Base-by-base conservation (phyloP, 1,140 invertebrate species). In the Dinoponera quadriceps region DNA sequence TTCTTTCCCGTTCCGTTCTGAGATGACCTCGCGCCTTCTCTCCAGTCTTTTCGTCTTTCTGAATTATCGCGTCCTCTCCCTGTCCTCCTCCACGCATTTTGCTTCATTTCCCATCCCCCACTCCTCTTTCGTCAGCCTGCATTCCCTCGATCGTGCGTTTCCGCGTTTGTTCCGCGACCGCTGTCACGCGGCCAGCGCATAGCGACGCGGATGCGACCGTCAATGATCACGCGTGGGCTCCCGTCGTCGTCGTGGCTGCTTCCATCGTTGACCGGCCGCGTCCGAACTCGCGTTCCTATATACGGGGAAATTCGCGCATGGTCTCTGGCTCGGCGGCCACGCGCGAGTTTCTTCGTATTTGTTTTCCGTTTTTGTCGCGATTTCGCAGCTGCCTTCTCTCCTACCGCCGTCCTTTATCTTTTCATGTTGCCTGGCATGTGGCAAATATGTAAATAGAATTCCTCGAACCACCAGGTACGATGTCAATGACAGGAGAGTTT, bases 261-360 rank as follows among this genome's bases (percentile, higher is more conserved):
- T 2, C 33, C 59, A 57, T 38, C 51, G 14, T 22, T n/a, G 75
- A 44, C 18, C 65, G 51, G 27, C 27, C 75, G 44, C 27, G 22
- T 27, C 27, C 22, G 33, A 48, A 80, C 22, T 48, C 18, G 22
- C 14, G 25, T 75, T 57, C 14, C 65, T 33, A 80, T 71, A 71
- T 71, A 80, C 25, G 51, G 63, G 20, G 27, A 80, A 57, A 69
- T 57, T 57, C 44, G 29, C 33, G 44, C 27, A 54, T 33, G 55
- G 62, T 0, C 27, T 27, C 25, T 57, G 63, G 38, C 27, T 59
- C 22, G 33, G 25, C 65, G 4, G 7, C 44, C 55, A n/a, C 38
- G 63, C 14, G 29, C 48, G 16, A 65, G 33, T 27, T 59, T 66
- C 44, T 33, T 44, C 33, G 25, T 86, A 57, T 86, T 86, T 82